Conservation (phyloP, 2,888 invertebrate genomes). For the Cosmopolites sordidus region DNA sequence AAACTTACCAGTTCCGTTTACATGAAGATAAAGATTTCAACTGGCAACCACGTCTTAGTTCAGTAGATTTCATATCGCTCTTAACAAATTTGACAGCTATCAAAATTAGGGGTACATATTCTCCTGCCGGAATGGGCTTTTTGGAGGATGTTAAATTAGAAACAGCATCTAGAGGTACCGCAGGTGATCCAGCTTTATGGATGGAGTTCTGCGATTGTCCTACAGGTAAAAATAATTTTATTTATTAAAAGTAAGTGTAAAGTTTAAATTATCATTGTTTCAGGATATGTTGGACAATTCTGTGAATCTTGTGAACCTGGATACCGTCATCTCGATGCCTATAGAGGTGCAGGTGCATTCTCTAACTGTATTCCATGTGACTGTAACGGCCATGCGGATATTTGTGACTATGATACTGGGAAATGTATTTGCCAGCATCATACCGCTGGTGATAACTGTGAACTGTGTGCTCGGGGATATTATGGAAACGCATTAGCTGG, state of each 20-base stretch:
- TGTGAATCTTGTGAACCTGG: constrained; percentile 97
- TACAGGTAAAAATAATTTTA: no score
- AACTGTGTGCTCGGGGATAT: constrained; percentile 88
- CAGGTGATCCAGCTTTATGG: constrained; percentile 80
- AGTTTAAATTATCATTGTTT: constrained; percentile 19
- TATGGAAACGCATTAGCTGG: constrained; percentile 85
- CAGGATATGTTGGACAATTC: constrained; percentile 82
- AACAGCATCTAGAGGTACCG: constrained; percentile 73
- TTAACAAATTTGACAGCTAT: constrained; percentile 91
- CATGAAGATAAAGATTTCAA: constrained; percentile 76
- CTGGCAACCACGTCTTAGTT: constrained; percentile 90
- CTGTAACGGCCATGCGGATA: constrained; percentile 93
- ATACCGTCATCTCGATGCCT: constrained; percentile 84
- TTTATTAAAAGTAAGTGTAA: no score
- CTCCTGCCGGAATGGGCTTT: constrained; percentile 78
- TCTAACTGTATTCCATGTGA: constrained; percentile 94
- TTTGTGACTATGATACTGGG: constrained; percentile 93
- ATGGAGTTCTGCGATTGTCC: constrained; percentile 93
- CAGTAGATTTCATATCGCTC: constrained; percentile 87
- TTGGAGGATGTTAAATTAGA: constrained; percentile 86
- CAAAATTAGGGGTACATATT: constrained; percentile 90
- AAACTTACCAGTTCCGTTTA: constrained; percentile 78
- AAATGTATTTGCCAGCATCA: constrained; percentile 95
- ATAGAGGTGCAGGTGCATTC: constrained; percentile 69
- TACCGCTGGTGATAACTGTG: constrained; percentile 93